These are phyloP conservation scores for Ormia ochracea DNA, from an alignment of 2,888 invertebrate genomes.

Conservation along the genomic window DNA sequence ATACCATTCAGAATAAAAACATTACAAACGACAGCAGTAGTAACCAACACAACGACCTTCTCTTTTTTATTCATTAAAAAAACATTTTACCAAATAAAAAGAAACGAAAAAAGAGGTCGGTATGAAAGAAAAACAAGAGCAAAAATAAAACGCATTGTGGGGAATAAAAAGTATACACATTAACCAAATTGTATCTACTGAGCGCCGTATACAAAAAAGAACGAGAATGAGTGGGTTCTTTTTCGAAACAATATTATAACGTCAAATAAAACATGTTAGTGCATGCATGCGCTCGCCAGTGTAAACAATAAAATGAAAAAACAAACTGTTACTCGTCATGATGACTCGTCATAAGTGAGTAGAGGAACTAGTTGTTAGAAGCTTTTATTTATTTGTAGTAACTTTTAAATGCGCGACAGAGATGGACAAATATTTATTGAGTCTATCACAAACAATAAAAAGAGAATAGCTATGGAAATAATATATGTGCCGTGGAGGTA, in stretches of 20 bases:
- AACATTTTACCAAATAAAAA: constrained; percentile 22
- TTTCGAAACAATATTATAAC: neutral
- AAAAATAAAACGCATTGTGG: neutral
- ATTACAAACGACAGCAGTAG: constrained; percentile 34
- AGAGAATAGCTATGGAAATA: neutral
- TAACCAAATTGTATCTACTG: constrained; percentile 36
- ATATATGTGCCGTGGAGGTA: neutral
- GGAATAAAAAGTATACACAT: neutral
- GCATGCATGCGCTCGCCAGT: constrained; percentile 20
- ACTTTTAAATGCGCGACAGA: constrained; percentile 6
- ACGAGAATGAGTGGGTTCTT: constrained; percentile 43
- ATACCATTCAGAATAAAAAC: constrained; percentile 11
- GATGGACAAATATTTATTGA: neutral
- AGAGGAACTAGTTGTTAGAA: constrained; percentile 40
- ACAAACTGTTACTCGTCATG: constrained; percentile 9
- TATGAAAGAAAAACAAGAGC: constrained; percentile 38
- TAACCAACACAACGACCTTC: constrained; percentile 60
- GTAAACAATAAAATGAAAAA: constrained; percentile 11
- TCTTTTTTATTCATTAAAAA: constrained; percentile 58
- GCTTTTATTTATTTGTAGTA: constrained; percentile 20
- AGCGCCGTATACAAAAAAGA: constrained; percentile 61
- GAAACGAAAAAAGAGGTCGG: constrained; percentile 32
- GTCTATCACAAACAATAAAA: neutral
- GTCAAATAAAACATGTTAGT: neutral
- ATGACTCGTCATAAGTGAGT: constrained; percentile 47